A percentile compares a stretch with the other conserved stretches of the same genome.
phyloP scores from a whole-genome alignment of 2,113 vertebrate genomes.

The Falcunculus frontatus region DNA sequence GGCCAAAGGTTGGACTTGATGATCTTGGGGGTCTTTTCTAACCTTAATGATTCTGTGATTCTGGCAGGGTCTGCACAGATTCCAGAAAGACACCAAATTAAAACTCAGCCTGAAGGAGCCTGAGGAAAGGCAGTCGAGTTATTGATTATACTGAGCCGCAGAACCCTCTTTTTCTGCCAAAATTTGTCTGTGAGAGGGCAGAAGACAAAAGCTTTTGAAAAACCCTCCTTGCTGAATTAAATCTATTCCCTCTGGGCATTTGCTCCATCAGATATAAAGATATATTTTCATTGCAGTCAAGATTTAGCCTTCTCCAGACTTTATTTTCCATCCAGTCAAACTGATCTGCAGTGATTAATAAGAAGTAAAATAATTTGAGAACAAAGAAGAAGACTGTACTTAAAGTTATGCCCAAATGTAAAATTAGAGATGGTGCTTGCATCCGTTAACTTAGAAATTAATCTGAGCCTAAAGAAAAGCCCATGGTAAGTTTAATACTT shows the following conservation, averaged over 20 bases:
- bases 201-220: background rate
- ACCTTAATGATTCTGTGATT: background rate
- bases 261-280: background rate
- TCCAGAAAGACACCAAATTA: background rate
- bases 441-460: background rate
- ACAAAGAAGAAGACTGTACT: background rate
- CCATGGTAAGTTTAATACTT: background rate
- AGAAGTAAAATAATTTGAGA: background rate
- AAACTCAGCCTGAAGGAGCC: background rate
- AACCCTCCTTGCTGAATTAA: background rate
- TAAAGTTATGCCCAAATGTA: background rate
- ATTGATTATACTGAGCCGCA: background rate
- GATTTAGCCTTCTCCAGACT: background rate
- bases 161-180: background rate
- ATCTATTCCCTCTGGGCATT: background rate
- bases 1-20: background rate
- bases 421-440: background rate
- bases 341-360: background rate
- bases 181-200: background rate
- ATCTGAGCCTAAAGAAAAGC: background rate
- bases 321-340: background rate
- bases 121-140: background rate
- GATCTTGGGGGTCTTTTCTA: background rate
- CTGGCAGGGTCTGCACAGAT: background rate
- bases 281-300: background rate